Evolutionary conservation across 2,113 vertebrate species (phyloP).

Genomic region (Vulpes vulpes): DNA sequence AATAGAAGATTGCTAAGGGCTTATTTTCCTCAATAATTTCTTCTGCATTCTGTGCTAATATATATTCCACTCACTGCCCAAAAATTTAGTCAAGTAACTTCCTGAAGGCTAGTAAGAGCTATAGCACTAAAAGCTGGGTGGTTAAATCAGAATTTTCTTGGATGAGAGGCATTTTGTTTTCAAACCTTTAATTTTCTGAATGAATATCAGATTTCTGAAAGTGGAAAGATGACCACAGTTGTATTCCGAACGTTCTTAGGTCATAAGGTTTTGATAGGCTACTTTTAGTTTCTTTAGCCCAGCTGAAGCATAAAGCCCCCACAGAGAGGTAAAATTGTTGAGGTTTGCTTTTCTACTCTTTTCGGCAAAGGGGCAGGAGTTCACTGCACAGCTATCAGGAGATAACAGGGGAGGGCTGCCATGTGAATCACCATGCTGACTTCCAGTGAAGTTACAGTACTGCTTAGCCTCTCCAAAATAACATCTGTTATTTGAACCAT

Average conservation of each 20-base stretch:
- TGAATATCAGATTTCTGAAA: neutral
- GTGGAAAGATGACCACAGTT: neutral
- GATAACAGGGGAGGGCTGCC: neutral
- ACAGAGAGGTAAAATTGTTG: neutral
- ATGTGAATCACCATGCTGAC: neutral
- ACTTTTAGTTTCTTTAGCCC: neutral
- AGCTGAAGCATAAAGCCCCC: neutral
- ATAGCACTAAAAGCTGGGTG: neutral
- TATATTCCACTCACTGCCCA: neutral
- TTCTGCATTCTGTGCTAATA: neutral
- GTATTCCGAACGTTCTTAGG: neutral
- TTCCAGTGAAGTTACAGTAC: constrained; percentile 30
- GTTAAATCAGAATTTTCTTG: neutral
- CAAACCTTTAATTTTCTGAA: neutral
- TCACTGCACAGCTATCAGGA: neutral
- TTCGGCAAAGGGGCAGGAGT: neutral
- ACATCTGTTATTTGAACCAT: constrained; percentile 79
- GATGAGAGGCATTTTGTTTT: neutral
- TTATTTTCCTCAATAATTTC: neutral
- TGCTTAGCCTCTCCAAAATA: constrained; percentile 60
- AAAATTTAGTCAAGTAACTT: neutral
- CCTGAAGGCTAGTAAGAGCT: neutral
- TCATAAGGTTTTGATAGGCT: neutral
- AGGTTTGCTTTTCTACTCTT: neutral
- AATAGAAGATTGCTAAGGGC: neutral